Evolutionary conservation across 2,113 vertebrate species (phyloP), one percentile per base, ranked within the genome.

Genomic region (Mastomys coucha): DNA sequence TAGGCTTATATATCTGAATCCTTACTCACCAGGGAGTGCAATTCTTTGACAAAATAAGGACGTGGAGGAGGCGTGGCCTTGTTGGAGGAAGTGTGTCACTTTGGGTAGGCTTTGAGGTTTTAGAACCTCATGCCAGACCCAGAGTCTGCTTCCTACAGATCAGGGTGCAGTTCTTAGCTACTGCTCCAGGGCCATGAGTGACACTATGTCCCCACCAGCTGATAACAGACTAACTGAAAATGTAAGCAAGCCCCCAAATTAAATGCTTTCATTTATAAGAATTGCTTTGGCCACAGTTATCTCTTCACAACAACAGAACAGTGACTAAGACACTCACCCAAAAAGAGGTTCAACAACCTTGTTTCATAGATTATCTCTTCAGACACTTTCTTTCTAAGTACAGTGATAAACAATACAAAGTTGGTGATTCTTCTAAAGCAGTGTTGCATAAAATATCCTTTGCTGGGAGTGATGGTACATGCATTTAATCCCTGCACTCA

Each of bases 361-460:
- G 70, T 69, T 67, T 94, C 56, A 91, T 69, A 36, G 69, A 77
- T 73, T 58, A 45, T 42, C 63, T 49, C 42, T 76, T 84, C 56
- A 60, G 58, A n/a, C n/a, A 76, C n/a, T 45, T 80, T 36, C 31
- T n/a, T 22, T 84, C 56, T 75, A n/a, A n/a, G 2, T 69, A 75
- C 2, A 65, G 31, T 63, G 73, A n/a, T 82, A 39, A 82, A 39
- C 12, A 87, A 75, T 42, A 75, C 65, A 85, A 85, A 88, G 58
- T 12, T 42, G n/a, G 45, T 56, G 45, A 88, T 95, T 91, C 93
- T 53, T 31, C 77, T 89, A 67, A 65, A 51, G 77, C 42, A 95
- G 26, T 92, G 39, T 22, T 84, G 84, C 53, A 45, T 26, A 86
- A 80, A 95, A 85, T 63, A 33, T 33, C 14, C 36, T 28, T 80